A percentile compares a stretch with the other conserved stretches of the same genome.
phyloP scores from a whole-genome alignment of 2,797 vertebrate genomes.

The Rhinogobio ventralis region DNA sequence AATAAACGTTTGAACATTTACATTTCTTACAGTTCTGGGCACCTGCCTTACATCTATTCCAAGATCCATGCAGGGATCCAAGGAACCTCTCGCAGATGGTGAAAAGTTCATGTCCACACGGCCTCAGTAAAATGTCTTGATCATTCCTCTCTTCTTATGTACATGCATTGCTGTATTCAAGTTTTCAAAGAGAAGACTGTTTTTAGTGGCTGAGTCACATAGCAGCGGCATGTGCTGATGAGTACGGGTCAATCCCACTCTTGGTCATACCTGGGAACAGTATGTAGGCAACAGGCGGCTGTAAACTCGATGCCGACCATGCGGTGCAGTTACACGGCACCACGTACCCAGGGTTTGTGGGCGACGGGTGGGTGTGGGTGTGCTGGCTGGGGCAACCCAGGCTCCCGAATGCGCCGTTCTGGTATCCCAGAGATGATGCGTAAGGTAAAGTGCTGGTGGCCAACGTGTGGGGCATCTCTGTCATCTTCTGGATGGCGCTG shows the following conservation, averaged over 20 bases:
- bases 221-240: constrained; percentile 94
- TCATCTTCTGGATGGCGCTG: constrained; percentile 97
- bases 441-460: constrained; percentile 93
- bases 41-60: constrained; percentile 78
- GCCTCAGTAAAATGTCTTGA: constrained; percentile 67
- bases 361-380: constrained; percentile 99
- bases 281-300: constrained; percentile 99
- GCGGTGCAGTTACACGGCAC: constrained; percentile 99
- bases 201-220: constrained; percentile 83
- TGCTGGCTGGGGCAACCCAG: constrained; percentile 96
- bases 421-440: constrained; percentile 97
- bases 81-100: constrained; percentile 74
- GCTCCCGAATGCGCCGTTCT: constrained; percentile 96
- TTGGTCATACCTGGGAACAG: constrained; percentile 99
- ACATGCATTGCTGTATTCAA: constrained; percentile 87
- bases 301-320: constrained; percentile 97
- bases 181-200: constrained; percentile 74
- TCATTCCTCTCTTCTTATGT: constrained; percentile 77
- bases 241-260: constrained; percentile 97
- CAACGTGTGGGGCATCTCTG: constrained; percentile 96
- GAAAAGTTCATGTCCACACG: constrained; percentile 76
- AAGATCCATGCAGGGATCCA: constrained; percentile 72
- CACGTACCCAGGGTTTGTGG: constrained; percentile 98
- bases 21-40: constrained; percentile 88
- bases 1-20: constrained; percentile 90